A percentile compares a stretch with the other conserved stretches of the same genome.
Evolutionary conservation across 1,140 invertebrate genomes (phyloP).

Genomic region (Neotoxoptera formosana): DNA sequence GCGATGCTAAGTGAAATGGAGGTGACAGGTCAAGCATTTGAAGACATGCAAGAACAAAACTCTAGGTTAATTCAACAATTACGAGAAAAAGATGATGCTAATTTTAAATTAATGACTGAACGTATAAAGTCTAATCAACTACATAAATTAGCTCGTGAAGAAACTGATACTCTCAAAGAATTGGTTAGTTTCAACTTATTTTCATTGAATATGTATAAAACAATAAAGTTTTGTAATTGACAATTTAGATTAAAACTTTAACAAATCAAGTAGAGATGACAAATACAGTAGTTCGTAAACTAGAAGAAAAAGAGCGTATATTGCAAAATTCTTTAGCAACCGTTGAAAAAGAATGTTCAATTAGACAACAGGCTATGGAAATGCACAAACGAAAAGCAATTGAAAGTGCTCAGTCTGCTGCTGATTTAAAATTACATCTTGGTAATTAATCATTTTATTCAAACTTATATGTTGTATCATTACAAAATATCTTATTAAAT

Average conservation of each 20-base stretch:
- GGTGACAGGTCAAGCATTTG: slow-evolving; percentile 97
- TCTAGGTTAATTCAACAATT: slow-evolving; percentile 94
- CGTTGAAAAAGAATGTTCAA: slow-evolving; percentile 91
- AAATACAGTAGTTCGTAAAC: slow-evolving; percentile 90
- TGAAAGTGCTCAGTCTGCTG: slow-evolving; percentile 93
- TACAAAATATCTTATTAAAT: slow-evolving; percentile 12
- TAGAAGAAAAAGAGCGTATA: slow-evolving; percentile 97
- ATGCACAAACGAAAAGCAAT: slow-evolving; percentile 98
- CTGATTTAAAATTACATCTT: slow-evolving; percentile 96
- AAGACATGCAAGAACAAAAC: slow-evolving; percentile 99
- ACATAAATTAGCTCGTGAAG: slow-evolving; percentile 92
- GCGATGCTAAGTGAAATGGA: slow-evolving; percentile 98
- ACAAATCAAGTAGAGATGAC: slow-evolving; percentile 94
- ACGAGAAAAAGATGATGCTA: slow-evolving; percentile 97
- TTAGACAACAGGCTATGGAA: slow-evolving; percentile 94
- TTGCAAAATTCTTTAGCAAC: slow-evolving; percentile 91
- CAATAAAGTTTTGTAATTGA: not conserved
- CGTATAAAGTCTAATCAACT: slow-evolving; percentile 96
- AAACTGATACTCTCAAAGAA: slow-evolving; percentile 89
- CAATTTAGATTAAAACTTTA: slow-evolving; percentile 74
- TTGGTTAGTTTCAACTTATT: slow-evolving; percentile 69
- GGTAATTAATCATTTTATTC: slow-evolving; percentile 67
- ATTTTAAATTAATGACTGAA: slow-evolving; percentile 99
- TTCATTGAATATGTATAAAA: not conserved
- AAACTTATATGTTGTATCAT: not conserved